Percentiles rank a stretch among this genome's conserved stretches.
Evolutionary conservation across 1,140 invertebrate species (phyloP).

Genomic region (Frieseomelitta varia): DNA sequence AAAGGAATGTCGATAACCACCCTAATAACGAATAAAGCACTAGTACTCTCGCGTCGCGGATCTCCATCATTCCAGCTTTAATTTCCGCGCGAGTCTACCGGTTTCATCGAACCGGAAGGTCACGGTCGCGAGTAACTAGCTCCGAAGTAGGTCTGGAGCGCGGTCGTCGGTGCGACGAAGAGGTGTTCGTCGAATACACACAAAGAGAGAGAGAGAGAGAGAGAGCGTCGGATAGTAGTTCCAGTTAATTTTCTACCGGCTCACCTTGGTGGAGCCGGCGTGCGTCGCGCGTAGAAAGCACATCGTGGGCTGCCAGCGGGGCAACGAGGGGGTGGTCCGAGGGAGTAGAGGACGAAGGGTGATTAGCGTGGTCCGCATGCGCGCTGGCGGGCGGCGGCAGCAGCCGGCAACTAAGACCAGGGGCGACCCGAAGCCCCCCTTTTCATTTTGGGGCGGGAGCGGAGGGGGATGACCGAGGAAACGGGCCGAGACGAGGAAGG

Average conservation of each 20-base stretch:
- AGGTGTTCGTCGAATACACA: too few species aligned
- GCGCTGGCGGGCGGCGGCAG: conserved; percentile 58
- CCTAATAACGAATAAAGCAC: background rate
- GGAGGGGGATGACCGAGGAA: conserved; percentile 56
- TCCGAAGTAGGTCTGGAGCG: conserved; percentile 58
- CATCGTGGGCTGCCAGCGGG: background rate
- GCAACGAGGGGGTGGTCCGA: conserved; percentile 54
- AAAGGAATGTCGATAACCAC: too few species aligned
- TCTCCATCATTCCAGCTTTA: background rate
- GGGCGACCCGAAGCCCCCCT: conserved; percentile 68
- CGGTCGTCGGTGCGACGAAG: background rate
- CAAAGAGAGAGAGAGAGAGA: background rate
- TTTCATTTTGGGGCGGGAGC: conserved; percentile 51
- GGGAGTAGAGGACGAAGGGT: conserved; percentile 69
- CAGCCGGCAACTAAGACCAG: conserved; percentile 68
- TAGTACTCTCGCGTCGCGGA: background rate
- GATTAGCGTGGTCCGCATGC: conserved; percentile 77
- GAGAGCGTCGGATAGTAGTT: conserved; percentile 39
- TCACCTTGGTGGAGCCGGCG: conserved; percentile 54
- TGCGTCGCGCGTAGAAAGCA: conserved; percentile 36
- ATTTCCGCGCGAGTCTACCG: background rate
- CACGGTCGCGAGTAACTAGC: conserved; percentile 59
- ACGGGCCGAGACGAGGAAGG: conserved; percentile 40
- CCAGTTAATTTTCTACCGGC: conserved; percentile 63
- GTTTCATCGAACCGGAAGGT: conserved; percentile 48